Conservation (phyloP, 2,113 vertebrate genomes). For the Trogon melanurus region DNA sequence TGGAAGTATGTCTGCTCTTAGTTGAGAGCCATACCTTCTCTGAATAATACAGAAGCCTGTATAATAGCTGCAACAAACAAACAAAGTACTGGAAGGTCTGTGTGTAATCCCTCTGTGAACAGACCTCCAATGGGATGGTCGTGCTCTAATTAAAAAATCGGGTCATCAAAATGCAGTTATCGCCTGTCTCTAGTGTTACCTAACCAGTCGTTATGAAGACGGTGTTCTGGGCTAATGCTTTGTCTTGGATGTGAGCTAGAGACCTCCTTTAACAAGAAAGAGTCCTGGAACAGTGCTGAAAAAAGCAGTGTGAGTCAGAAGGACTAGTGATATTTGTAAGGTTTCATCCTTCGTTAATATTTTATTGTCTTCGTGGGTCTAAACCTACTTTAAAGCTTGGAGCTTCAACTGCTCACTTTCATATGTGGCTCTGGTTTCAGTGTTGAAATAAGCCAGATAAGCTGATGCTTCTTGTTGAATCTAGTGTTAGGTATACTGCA, state of each 20-base stretch:
- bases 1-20: not conserved
- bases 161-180: not conserved
- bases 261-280: not conserved
- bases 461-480: not conserved
- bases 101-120: not conserved
- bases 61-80: not conserved
- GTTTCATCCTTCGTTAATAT: slow-evolving; percentile 49
- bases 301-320: not conserved
- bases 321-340: slow-evolving; percentile 26
- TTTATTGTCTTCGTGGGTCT: slow-evolving; percentile 8
- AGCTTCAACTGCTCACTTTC: slow-evolving; percentile 39
- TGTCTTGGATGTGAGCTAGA: not conserved
- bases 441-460: slow-evolving; percentile 10
- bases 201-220: not conserved
- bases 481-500: not conserved
- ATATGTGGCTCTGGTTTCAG: slow-evolving; percentile 59
- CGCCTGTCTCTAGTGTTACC: not conserved
- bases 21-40: rapidly evolving
- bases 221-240: not conserved
- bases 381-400: slow-evolving; percentile 17
- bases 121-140: not conserved
- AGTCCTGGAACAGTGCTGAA: not conserved
- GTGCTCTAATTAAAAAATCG: not conserved
- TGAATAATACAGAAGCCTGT: rapidly evolving
- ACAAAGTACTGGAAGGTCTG: rapidly evolving